Evolutionary conservation across 2,113 vertebrate genomes (phyloP), one percentile per base, ranked within the genome.

Genomic region (Paramisgurnus dabryanus): DNA sequence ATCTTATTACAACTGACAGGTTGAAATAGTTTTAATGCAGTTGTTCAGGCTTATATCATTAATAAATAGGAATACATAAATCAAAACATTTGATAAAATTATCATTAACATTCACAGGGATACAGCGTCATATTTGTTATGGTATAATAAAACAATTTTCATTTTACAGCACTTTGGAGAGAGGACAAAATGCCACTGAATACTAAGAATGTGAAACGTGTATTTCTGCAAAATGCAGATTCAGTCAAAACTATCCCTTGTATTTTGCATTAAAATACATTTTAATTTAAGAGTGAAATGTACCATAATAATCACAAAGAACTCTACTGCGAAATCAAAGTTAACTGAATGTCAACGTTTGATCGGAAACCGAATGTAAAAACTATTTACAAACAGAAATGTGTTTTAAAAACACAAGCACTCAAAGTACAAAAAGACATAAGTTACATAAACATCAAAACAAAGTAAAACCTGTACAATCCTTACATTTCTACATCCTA

Each of bases 151-250:
- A 78, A 0, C 80, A 65, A 12, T 10, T 34, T 50, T 49, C 61
- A 68, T 6, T 53, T 27, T 12, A 60, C 40, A 49, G 45, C 9
- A 10, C 1, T 57, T 57, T 66, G 45, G 9, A 71, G 69, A 76
- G 50, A 39, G 50, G 12, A 67, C 41, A 75, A 50, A 27, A 18
- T 68, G 53, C 53, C 69, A 72, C 7, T 41, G 50, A 8, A 79
- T 76, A 85, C 72, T 76, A 45, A 79, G 78, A 89, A 84, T 66
- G 41, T 84, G 85, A 81, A 87, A 71, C 53, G 13, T 58, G 64
- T 78, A 86, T 89, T 85, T 95, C 94, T 93, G 91, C 91, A 89
- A 93, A 90, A 90, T 90, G 91, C 93, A 94, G 91, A 92, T 84
- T 88, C 88, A 76, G 86, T 93, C 92, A 81, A 81, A 79, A 90